A percentile compares a stretch with the other conserved stretches of the same genome.
Evolutionary conservation across 2,797 vertebrate genomes (phyloP).

Genomic region (Diplodus sargus): DNA sequence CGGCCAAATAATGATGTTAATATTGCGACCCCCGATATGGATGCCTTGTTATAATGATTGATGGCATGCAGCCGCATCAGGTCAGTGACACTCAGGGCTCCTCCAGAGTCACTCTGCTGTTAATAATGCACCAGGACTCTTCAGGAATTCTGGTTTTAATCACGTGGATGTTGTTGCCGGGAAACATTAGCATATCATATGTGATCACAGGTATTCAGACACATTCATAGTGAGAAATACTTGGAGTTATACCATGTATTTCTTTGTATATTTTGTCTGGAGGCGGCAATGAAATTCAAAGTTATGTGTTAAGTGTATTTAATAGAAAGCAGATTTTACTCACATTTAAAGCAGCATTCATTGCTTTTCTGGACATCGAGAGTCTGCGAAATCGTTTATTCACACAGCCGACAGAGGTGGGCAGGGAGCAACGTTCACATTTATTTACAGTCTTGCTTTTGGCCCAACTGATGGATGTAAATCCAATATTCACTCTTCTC

Average conservation of each 20-base stretch:
- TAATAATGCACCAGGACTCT: neutral
- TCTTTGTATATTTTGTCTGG: neutral
- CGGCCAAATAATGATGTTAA: conserved; percentile 29
- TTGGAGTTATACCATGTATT: neutral
- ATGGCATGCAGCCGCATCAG: conserved; percentile 16
- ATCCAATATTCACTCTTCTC: neutral
- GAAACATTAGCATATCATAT: neutral
- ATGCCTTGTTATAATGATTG: conserved; percentile 56
- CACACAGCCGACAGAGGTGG: neutral
- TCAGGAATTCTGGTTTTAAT: neutral
- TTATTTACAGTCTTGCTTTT: neutral
- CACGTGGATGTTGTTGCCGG: neutral
- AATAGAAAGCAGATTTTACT: neutral
- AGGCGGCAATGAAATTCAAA: neutral
- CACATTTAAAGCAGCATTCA: neutral
- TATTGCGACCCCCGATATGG: neutral
- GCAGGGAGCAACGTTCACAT: neutral
- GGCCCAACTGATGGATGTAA: neutral
- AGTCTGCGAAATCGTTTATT: neutral
- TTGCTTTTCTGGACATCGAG: neutral
- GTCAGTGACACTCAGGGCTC: conserved; percentile 17
- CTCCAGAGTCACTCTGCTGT: neutral
- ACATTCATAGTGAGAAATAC: neutral
- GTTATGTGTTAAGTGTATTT: neutral
- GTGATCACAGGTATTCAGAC: neutral